Evolutionary conservation across 2,888 invertebrate species (phyloP), one percentile per base, ranked within the genome.

Genomic region (Hemistola chrysoprasaria): DNA sequence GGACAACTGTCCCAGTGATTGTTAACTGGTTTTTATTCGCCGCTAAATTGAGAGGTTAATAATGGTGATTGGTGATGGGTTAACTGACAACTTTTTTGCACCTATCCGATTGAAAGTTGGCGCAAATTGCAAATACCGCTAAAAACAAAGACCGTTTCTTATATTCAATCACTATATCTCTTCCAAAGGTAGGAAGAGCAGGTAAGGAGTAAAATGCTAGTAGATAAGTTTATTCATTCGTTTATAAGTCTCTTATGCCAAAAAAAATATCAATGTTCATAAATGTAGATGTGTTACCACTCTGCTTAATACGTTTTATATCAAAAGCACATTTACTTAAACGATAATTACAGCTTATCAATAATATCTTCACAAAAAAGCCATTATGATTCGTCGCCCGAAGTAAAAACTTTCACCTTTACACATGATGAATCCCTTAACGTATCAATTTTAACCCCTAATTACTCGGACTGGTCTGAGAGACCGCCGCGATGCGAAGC

Each of bases 381-480:
- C 36, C 46, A 50, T 50, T 47, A 47, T 25, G 40, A 21, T 28
- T 35, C 53, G 43, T 52, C 38, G 28, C 50, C 50, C 47, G 48
- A 49, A 47, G 47, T 55, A 41, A 56, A 59, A 42, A 54, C 50
- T 50, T 59, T 62, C 59, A 59, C 55, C 50, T 51, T 52, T 47
- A 34, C 47, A 40, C 47, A 41, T 40, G 40, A 62, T 64, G 56
- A 64, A 55, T 58, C 56, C 59, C 62, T 70, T 78, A 76, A 80
- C 74, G 72, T 82, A 77, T 82, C 80, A 81, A 79, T 84, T 76
- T 73, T 72, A 74, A 71, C 74, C 78, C 72, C 56, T 82, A 78
- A 83, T 82, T 72, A 77, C 65, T 43, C 34, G 4, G 49, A 37
- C 45, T 54, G 67, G 66, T 50, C 59, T 9, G 33, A 25, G 39